Evolutionary conservation across 2,888 invertebrate genomes (phyloP).

Genomic region (Polia nebulosa): DNA sequence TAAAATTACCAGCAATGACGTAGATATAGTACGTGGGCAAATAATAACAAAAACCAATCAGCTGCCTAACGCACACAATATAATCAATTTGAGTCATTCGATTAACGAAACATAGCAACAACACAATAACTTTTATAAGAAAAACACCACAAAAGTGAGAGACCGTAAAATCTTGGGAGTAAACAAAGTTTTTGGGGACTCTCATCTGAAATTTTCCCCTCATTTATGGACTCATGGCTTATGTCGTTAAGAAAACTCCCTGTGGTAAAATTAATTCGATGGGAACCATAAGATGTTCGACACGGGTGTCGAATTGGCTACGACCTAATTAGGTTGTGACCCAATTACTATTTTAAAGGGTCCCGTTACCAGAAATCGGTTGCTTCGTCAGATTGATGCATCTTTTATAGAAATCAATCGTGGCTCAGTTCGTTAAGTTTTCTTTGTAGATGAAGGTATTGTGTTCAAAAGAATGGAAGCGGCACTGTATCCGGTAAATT

Average conservation of each 20-base stretch:
- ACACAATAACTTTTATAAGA: constrained; percentile 31
- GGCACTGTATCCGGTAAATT: neutral
- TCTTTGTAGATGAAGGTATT: constrained; percentile 17
- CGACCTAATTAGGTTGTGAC: constrained; percentile 88
- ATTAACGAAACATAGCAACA: constrained; percentile 38
- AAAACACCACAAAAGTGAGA: constrained; percentile 39
- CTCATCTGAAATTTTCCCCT: constrained; percentile 66
- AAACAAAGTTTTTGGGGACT: constrained; percentile 66
- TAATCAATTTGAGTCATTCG: constrained; percentile 50
- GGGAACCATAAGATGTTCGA: constrained; percentile 81
- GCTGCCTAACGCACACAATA: constrained; percentile 37
- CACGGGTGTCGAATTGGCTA: constrained; percentile 76
- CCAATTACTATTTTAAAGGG: constrained; percentile 86
- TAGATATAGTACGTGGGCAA: constrained; percentile 37
- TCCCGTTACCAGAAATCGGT: constrained; percentile 74
- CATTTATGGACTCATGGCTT: constrained; percentile 71
- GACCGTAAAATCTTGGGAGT: constrained; percentile 52
- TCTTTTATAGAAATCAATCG: constrained; percentile 63
- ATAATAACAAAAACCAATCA: constrained; percentile 54
- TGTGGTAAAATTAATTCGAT: constrained; percentile 81
- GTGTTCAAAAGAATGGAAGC: constrained; percentile 1
- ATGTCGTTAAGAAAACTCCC: constrained; percentile 83
- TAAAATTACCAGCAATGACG: constrained; percentile 52
- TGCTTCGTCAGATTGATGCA: constrained; percentile 74
- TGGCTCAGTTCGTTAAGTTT: constrained; percentile 35